phyloP scores from a whole-genome alignment of 2,797 vertebrate species.

The Sus cebifrons region DNA sequence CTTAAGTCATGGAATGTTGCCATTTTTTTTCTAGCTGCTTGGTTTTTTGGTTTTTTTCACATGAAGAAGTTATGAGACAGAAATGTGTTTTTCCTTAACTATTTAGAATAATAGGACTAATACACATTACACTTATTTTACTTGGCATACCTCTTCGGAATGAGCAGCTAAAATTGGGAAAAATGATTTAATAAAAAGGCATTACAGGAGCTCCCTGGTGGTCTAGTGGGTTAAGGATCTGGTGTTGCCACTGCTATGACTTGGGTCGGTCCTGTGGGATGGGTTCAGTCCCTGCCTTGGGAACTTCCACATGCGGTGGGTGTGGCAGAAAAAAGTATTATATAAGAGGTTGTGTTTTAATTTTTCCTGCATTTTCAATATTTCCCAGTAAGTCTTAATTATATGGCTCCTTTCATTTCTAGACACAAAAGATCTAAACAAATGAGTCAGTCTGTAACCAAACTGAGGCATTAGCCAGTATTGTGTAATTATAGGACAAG shows the following conservation, averaged over 20 bases:
- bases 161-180: background rate
- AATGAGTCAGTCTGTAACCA: conserved; percentile 79
- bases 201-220: background rate
- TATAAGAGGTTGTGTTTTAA: conserved; percentile 25
- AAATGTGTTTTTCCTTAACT: conserved; percentile 24
- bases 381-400: conserved; percentile 57
- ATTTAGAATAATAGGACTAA: background rate
- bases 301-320: too few species aligned
- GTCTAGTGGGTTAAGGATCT: too few species aligned
- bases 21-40: conserved; percentile 21
- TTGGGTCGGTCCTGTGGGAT: too few species aligned
- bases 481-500: conserved; percentile 74
- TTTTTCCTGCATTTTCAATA: conserved; percentile 65
- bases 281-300: too few species aligned
- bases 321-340: background rate
- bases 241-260: too few species aligned
- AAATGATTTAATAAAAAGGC: conserved; percentile 49
- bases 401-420: conserved; percentile 73
- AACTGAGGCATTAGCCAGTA: conserved; percentile 63
- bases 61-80: conserved; percentile 15
- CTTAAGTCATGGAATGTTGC: background rate
- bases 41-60: conserved; percentile 16
- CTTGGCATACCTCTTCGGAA: background rate
- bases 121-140: background rate
- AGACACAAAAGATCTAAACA: conserved; percentile 77